These are phyloP conservation scores for Zosterops lateralis DNA, from an alignment of 2,113 vertebrate genomes.

Conservation along the genomic window DNA sequence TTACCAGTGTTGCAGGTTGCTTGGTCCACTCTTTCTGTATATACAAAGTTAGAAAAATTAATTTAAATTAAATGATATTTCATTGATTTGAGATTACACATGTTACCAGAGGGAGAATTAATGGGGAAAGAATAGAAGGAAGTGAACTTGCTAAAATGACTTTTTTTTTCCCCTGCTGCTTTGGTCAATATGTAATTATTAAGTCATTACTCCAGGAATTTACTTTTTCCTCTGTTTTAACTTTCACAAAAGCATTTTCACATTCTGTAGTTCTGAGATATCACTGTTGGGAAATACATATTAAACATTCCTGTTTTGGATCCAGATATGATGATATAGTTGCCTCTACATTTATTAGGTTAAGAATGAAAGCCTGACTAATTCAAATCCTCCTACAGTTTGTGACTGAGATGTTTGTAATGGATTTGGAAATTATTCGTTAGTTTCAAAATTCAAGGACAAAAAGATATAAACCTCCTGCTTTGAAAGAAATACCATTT, in stretches of 20 bases:
- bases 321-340: background rate
- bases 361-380: background rate
- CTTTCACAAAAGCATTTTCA: background rate
- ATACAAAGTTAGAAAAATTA: background rate
- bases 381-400: background rate
- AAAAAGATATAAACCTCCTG: background rate
- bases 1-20: background rate
- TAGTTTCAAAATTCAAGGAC: background rate
- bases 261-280: background rate
- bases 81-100: background rate
- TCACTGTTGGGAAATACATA: background rate
- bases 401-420: background rate
- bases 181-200: background rate
- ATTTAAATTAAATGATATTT: background rate
- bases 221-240: background rate
- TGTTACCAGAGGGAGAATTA: background rate
- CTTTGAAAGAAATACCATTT: background rate
- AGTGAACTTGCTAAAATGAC: background rate
- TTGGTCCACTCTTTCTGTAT: background rate
- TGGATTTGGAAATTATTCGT: background rate
- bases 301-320: background rate
- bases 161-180: background rate
- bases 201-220: background rate
- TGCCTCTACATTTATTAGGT: background rate
- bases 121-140: background rate